Evolutionary conservation across 2,888 invertebrate species (phyloP).

Genomic region (Pseudeuparius sepicola): DNA sequence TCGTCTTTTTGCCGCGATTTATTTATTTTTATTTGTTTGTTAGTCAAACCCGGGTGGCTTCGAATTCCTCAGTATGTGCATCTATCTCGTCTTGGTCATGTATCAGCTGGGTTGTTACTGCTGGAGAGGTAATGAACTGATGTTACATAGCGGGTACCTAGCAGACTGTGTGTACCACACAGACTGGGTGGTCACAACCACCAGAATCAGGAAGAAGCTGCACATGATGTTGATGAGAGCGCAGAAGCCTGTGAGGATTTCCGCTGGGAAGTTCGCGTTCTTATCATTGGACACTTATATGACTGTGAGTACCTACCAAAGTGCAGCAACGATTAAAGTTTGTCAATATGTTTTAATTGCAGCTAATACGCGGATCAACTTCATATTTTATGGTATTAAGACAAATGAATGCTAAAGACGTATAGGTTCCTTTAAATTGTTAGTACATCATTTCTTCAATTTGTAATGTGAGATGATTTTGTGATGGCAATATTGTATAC

Average conservation of each 20-base stretch:
- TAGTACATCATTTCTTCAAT: no score
- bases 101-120: constrained; percentile 41
- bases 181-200: constrained; percentile 12
- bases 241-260: constrained; percentile 13
- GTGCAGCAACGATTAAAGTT: no score
- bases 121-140: constrained; percentile 40
- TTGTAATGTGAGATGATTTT: no score
- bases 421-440: no score
- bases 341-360: no score
- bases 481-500: no score
- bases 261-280: constrained; percentile 17
- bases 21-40: constrained; percentile 3
- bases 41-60: constrained; percentile 5
- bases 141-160: constrained; percentile 18
- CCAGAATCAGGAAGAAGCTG: constrained; percentile 8
- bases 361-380: no score
- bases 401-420: no score
- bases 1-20: constrained; percentile 1
- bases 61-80: constrained; percentile 34
- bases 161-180: constrained; percentile 10
- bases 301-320: constrained; percentile 14
- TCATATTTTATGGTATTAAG: no score
- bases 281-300: constrained; percentile 15
- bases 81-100: constrained; percentile 37
- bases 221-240: constrained; percentile 16